Conservation (phyloP, 37 sponge, comb jelly and placozoan genomes). For the Beroe ovata region DNA sequence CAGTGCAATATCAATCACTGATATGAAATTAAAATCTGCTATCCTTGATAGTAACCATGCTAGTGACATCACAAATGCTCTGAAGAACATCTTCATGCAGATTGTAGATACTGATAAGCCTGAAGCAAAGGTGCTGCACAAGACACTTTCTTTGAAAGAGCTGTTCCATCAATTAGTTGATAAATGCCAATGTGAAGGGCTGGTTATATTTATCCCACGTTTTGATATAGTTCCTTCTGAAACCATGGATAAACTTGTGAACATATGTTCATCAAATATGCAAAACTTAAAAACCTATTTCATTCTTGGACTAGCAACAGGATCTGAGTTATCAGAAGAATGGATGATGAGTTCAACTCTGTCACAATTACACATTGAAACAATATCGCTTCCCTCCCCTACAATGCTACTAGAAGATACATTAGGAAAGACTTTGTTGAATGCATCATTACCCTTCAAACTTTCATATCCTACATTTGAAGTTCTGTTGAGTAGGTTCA, state of each 20-base stretch:
- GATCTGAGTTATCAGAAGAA: constrained; percentile 24
- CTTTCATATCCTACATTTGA: constrained; percentile 49
- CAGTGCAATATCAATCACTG: neutral
- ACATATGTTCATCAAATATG: constrained; percentile 6
- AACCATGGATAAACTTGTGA: constrained; percentile 15
- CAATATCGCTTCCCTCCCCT: neutral
- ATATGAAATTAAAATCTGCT: constrained; percentile 10
- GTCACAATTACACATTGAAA: neutral
- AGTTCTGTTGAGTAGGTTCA: constrained; percentile 52
- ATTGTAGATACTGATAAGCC: neutral
- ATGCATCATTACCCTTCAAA: neutral
- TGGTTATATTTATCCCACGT: constrained; percentile 34
- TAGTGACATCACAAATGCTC: neutral
- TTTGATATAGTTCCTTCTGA: constrained; percentile 32
- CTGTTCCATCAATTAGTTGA: neutral
- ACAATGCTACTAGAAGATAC: constrained; percentile 10
- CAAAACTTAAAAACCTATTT: neutral
- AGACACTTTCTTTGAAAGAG: constrained; percentile 31
- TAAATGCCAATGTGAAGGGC: neutral
- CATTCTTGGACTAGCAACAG: constrained; percentile 30
- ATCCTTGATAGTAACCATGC: neutral
- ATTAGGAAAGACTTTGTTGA: neutral
- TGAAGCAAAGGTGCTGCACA: neutral
- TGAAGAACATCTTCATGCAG: constrained; percentile 34
- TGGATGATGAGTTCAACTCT: constrained; percentile 23